Percentiles rank a stretch among this genome's conserved stretches.
phyloP scores from a whole-genome alignment of 2,113 vertebrate genomes.

The Scytalopus superciliaris region DNA sequence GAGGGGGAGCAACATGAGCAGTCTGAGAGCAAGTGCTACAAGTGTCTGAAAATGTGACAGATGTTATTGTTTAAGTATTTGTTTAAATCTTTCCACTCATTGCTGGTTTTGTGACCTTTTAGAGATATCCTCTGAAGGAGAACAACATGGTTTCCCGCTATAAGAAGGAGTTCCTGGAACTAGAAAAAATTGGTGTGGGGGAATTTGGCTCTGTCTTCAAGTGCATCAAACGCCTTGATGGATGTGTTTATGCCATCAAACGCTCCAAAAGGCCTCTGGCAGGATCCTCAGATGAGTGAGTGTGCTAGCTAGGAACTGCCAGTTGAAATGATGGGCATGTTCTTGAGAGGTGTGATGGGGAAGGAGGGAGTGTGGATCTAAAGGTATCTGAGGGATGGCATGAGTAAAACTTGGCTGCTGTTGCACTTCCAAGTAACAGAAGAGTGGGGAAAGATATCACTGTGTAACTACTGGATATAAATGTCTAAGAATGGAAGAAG shows the following conservation, averaged over 20 bases:
- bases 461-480: background rate
- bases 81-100: background rate
- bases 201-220: slow-evolving; percentile 94
- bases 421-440: background rate
- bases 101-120: slow-evolving; percentile 30
- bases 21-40: background rate
- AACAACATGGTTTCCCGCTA: slow-evolving; percentile 91
- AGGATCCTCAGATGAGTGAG: slow-evolving; percentile 91
- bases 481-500: background rate
- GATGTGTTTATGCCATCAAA: slow-evolving; percentile 95
- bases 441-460: background rate
- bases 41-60: background rate
- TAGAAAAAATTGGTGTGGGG: slow-evolving; percentile 90
- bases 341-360: slow-evolving; percentile 1
- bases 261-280: slow-evolving; percentile 84
- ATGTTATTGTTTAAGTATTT: background rate
- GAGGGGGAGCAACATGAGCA: background rate
- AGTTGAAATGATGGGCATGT: background rate
- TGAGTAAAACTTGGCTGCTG: background rate
- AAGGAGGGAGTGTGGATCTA: background rate
- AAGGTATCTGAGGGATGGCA: background rate
- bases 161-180: slow-evolving; percentile 92
- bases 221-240: slow-evolving; percentile 95
- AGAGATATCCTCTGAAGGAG: slow-evolving; percentile 84
- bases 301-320: slow-evolving; percentile 31